Base-by-base conservation (phyloP, 2,113 vertebrate genomes). In the Engraulis encrasicolus region DNA sequence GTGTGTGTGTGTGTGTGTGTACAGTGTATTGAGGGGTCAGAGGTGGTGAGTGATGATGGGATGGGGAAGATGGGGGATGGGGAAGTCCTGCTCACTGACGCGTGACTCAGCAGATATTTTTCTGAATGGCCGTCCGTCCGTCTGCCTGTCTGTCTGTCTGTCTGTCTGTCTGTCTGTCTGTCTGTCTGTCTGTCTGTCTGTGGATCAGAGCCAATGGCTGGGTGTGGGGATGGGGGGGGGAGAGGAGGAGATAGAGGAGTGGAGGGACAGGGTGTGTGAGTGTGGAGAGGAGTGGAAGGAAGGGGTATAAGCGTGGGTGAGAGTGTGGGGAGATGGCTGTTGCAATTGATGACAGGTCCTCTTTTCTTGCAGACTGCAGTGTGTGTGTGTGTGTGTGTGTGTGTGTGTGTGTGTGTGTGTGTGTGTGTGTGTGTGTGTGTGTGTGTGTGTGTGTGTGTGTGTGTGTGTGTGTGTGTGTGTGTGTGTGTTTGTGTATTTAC, bases 401-500 rank as follows among this genome's bases (percentile, higher is more conserved):
- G 7, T 9, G 3, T 71, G 61, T 71, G 58, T 27, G 27, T 66
- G 61, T 31, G 23, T 54, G 50, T 54, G 6, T 19, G 18, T 54
- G 50, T 19, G 50, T 19, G 50, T 54, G 50, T 54, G 50, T 54
- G 50, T 82, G 6, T 54, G 49, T 66, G 12, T 37, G 80, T 50
- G 34, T 17, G 49, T 83, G 54, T 84, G 87, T 86, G 54, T 85
- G 78, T 31, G 66, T 87, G 61, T 34, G 23, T 54, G 79, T 78
- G 77, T 86, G 89, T 84, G 38, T 88, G 81, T 85, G 85, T 87
- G 86, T 82, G 83, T 87, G 87, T 87, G 87, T 87, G 82, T n/a
- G n/a, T n/a, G n/a, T n/a, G n/a, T n/a, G n/a, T n/a, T n/a, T n/a
- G n/a, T n/a, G n/a, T n/a, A n/a, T 45, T 45, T 45, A 45, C 9